Conservation (phyloP, 1,140 invertebrate genomes). For the Drosophila navojoa region DNA sequence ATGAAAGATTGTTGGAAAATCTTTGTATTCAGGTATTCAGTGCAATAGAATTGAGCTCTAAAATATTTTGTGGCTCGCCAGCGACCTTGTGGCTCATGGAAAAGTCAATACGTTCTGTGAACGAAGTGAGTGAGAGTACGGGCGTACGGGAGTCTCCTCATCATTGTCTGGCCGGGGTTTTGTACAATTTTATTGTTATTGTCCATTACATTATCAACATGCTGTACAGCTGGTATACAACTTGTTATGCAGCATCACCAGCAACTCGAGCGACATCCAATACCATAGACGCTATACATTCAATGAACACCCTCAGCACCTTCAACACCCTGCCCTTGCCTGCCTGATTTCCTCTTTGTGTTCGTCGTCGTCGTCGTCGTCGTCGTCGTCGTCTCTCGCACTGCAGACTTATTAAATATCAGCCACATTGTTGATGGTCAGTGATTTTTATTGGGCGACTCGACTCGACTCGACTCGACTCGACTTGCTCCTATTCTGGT, state of each 20-base stretch:
- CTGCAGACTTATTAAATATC: constrained; percentile 71
- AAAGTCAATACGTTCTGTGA: constrained; percentile 43
- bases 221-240: constrained; percentile 36
- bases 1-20: constrained; percentile 21
- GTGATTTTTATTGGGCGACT: constrained; percentile 69
- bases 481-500: constrained; percentile 11
- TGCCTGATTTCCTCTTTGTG: constrained; percentile 23
- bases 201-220: constrained; percentile 54
- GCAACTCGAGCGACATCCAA: constrained; percentile 12
- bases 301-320: background rate
- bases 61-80: constrained; percentile 9
- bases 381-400: constrained; percentile 37
- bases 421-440: constrained; percentile 75
- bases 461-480: constrained; percentile 18
- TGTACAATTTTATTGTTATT: constrained; percentile 52
- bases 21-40: constrained; percentile 6
- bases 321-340: background rate
- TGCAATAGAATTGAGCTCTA: constrained; percentile 1
- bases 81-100: constrained; percentile 60
- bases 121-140: background rate
- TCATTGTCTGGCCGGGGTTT: constrained; percentile 37
- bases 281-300: background rate
- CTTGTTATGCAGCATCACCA: constrained; percentile 16
- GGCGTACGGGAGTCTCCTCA: background rate
- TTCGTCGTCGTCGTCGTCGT: constrained; percentile 37